These are phyloP conservation scores for Synergus gifuensis DNA, from an alignment of 2,888 invertebrate species.

Conservation along the genomic window DNA sequence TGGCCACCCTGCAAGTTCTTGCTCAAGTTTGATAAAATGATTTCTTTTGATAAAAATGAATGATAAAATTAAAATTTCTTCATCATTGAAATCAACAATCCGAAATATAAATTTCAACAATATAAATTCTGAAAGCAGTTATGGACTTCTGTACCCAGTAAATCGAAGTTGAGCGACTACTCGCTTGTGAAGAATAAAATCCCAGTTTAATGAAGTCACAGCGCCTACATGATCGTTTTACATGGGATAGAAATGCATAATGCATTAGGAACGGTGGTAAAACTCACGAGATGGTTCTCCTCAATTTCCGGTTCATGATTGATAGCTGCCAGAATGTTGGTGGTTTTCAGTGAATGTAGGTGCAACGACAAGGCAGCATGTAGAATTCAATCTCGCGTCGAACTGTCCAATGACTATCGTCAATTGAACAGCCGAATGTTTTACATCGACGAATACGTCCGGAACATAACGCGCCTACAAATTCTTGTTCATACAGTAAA, in stretches of 20 bases:
- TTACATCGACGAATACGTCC: constrained; percentile 19
- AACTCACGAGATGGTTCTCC: constrained; percentile 51
- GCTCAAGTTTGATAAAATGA: too few relatives aligned
- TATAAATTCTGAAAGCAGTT: not conserved
- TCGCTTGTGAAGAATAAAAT: not conserved
- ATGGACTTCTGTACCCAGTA: not conserved
- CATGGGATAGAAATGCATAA: constrained; percentile 46
- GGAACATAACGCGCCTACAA: not conserved
- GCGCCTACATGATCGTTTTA: constrained; percentile 1
- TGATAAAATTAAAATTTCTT: too few relatives aligned
- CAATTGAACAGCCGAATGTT: constrained; percentile 43
- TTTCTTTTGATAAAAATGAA: too few relatives aligned
- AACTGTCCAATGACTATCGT: constrained; percentile 36
- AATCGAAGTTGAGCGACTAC: not conserved
- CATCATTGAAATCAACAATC: not conserved
- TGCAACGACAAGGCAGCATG: constrained; percentile 53
- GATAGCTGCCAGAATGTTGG: constrained; percentile 52
- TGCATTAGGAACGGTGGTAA: constrained; percentile 46
- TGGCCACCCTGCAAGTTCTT: too few relatives aligned
- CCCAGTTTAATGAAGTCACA: constrained; percentile 40
- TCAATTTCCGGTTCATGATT: constrained; percentile 53
- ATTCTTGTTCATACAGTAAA: not conserved
- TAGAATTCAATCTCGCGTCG: constrained; percentile 49
- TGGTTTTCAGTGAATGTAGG: constrained; percentile 51
- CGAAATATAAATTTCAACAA: too few relatives aligned